Evolutionary conservation across 2,113 vertebrate genomes (phyloP).

Genomic region (Tenrec ecaudatus): DNA sequence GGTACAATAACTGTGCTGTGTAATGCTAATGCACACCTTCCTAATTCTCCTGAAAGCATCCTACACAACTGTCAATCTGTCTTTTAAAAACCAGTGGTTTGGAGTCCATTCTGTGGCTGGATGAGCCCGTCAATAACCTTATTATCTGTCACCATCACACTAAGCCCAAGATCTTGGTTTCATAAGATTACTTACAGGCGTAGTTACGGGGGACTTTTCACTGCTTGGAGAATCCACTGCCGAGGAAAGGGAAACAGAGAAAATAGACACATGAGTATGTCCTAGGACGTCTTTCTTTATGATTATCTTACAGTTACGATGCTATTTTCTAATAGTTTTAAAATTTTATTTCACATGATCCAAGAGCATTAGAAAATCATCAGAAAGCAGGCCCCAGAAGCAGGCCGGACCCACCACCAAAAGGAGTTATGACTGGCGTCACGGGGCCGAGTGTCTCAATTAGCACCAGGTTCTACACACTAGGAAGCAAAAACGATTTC

Average conservation of each 20-base stretch:
- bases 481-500: constrained; percentile 79
- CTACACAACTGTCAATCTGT: not conserved
- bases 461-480: constrained; percentile 79
- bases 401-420: constrained; percentile 81
- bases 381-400: constrained; percentile 75
- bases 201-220: constrained; percentile 87
- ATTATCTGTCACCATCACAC: not conserved
- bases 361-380: constrained; percentile 66
- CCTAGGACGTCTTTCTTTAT: not conserved
- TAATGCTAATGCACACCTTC: not conserved
- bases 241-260: constrained; percentile 64
- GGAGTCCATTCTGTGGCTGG: not conserved
- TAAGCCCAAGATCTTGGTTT: not conserved
- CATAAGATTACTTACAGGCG: constrained; percentile 77
- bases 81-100: not conserved
- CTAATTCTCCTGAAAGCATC: not conserved
- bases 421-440: constrained; percentile 57
- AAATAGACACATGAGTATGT: constrained; percentile 27
- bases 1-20: not conserved
- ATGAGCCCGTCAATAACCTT: not conserved
- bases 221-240: constrained; percentile 83
- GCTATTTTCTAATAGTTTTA: constrained; percentile 61
- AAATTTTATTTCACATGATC: constrained; percentile 55
- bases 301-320: not conserved
- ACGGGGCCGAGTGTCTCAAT: constrained; percentile 27